Evolutionary conservation across 1,140 invertebrate species (phyloP), one percentile per base, ranked within the genome.

Genomic region (Zelostemma sp.): DNA sequence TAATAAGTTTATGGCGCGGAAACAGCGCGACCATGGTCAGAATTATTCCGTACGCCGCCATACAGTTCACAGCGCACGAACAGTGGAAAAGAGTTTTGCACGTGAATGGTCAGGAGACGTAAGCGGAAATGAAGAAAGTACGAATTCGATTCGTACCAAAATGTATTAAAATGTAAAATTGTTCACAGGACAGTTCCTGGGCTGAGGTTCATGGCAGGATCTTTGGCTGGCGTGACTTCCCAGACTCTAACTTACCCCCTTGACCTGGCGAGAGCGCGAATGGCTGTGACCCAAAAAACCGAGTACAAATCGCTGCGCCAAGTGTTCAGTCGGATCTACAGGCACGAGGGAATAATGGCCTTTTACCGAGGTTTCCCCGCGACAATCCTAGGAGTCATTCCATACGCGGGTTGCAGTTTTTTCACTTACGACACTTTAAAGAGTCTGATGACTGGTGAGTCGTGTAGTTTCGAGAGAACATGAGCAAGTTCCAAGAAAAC

Each of bases 1-100:
- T 96, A 15, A 66, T 91, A 5, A 92, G 92, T 58, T 84, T 99
- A 60, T 99, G 97, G 96, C 87, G 97, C 38, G 98, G 98, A 8
- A 99, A 99, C 87, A 96, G 95, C 64, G 98, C 97, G 0, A 99
- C 97, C 0, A 97, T 99, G 95, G 94, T 94, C 0, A 87, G 97
- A 43, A 97, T 99, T 66, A 87, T 99, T 33, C 98, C 98, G 1
- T 98, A 99, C 85, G 96, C 97, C 45, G 95, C 97, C 9, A 95
- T 99, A 58, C 97, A 99, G 85, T 99, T 99, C 81, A 93, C 95
- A 0, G 90, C 97, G 16, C 96, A 99, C 85, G 98, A 99, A 87
- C 96, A 99, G 79, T 99, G 93, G 90, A 97, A 98, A 81, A 88
- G 89, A 60, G 78, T 97, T 1, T 86, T 99, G 0, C 86, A 87